Evolutionary conservation across 2,797 vertebrate species (phyloP).

Genomic region (Spondyliosoma cantharus): DNA sequence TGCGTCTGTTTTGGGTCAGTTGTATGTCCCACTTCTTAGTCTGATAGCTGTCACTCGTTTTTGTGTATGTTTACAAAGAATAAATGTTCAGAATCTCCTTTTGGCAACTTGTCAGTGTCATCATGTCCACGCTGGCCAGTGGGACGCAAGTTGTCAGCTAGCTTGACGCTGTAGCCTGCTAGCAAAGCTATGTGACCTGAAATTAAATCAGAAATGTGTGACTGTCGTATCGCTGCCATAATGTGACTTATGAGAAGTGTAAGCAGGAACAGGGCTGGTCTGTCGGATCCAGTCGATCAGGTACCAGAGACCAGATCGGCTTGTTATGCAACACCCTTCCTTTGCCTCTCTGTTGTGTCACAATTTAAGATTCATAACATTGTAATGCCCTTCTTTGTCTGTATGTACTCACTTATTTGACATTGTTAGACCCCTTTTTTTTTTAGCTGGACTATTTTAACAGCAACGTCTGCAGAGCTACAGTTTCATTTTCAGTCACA

Average conservation of each 20-base stretch:
- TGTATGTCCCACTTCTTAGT: background rate
- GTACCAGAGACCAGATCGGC: slow-evolving; percentile 19
- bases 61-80: background rate
- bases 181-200: slow-evolving; percentile 1
- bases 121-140: slow-evolving; percentile 39
- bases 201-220: background rate
- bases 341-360: slow-evolving; percentile 2
- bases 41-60: background rate
- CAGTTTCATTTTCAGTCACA: slow-evolving; percentile 7
- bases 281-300: slow-evolving; percentile 34
- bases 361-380: background rate
- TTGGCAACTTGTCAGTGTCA: slow-evolving; percentile 32
- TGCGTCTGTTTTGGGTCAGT: background rate
- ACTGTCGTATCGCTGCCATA: background rate
- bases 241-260: background rate
- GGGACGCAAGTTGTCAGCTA: slow-evolving; percentile 23
- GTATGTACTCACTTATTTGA: background rate
- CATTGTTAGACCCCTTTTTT: background rate
- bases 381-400: background rate
- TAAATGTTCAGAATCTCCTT: background rate
- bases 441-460: background rate
- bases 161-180: slow-evolving; percentile 53
- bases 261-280: background rate
- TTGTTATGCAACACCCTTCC: slow-evolving; percentile 49
- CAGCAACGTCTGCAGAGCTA: background rate